Base-by-base conservation (phyloP, 2,888 invertebrate genomes). In the Pecten maximus region DNA sequence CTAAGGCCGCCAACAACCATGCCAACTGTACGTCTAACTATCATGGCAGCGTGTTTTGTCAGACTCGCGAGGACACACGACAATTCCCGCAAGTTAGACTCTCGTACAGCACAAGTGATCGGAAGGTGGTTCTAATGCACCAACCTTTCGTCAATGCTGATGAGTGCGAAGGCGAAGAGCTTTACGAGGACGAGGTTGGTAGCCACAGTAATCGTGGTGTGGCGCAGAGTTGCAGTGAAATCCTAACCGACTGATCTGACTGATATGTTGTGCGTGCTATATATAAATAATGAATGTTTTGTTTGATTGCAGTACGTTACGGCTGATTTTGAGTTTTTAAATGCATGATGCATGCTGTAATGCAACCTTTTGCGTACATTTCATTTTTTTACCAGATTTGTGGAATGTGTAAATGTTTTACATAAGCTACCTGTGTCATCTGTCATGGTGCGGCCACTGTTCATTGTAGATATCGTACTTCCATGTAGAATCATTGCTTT, bases 61-160 rank as follows among this genome's bases (percentile, higher is more conserved):
- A 93, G 48, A 91, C 91, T 23, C 93, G 92, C 54, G 94, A 94
- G 44, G 94, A 95, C 39, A 93, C 94, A 89, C 91, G 93, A 15
- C 94, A 94, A 91, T 94, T 94, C 91, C 94, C 95, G 12, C 94
- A 94, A 91, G 94, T 94, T 74, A 91, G 94, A 54, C 91, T 95
- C 89, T 94, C 95, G 16, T 94, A 95, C 93, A 94, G 93, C 90
- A 93, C 93, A 88, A 94, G 93, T 90, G 93, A 94, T 91, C 93
- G 92, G 87, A 94, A 94, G 91, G 94, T 94, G 86, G 92, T 93
- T 40, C 91, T 94, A 23, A 94, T 93, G 16, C 94, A 93, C 89
- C 93, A 93, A 91, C 92, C 94, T n/a, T 93, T 91, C 54, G 91
- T 93, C 74, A 54, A 91, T 88, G 89, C 88, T 89, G 94, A 93